phyloP scores from a whole-genome alignment of 2,113 vertebrate genomes.

The Eptesicus fuscus region DNA sequence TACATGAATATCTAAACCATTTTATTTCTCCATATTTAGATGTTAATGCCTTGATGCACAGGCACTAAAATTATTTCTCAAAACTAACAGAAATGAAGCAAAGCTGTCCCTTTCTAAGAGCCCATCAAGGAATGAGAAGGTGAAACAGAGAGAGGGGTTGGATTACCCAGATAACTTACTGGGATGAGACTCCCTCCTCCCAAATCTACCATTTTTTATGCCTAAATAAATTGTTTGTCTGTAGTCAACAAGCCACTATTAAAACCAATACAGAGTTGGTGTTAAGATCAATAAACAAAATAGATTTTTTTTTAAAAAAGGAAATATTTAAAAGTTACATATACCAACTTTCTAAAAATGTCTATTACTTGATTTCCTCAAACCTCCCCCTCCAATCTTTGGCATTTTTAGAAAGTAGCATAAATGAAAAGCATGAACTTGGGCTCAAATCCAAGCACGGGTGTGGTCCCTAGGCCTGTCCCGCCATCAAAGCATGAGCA shows the following conservation, averaged over 20 bases:
- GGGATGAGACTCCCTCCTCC: not conserved
- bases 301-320: not conserved
- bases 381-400: too few species aligned
- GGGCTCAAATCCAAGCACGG: not conserved
- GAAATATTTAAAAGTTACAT: not conserved
- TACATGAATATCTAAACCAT: constrained; percentile 27
- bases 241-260: not conserved
- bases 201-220: not conserved
- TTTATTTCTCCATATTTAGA: constrained; percentile 38
- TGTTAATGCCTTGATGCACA: not conserved
- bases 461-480: too few species aligned
- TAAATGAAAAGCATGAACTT: not conserved
- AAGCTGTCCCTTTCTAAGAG: not conserved
- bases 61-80: not conserved
- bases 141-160: not conserved
- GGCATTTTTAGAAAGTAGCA: not conserved
- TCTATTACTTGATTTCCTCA: not conserved
- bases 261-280: not conserved
- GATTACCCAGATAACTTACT: not conserved
- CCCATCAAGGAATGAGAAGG: constrained; percentile 20
- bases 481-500: too few species aligned
- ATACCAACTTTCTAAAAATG: not conserved
- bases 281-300: constrained; percentile 18
- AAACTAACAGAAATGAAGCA: constrained; percentile 18
- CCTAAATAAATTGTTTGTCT: not conserved